Conservation (phyloP, 2,888 invertebrate genomes). For the Leptopilina drosophilae region DNA sequence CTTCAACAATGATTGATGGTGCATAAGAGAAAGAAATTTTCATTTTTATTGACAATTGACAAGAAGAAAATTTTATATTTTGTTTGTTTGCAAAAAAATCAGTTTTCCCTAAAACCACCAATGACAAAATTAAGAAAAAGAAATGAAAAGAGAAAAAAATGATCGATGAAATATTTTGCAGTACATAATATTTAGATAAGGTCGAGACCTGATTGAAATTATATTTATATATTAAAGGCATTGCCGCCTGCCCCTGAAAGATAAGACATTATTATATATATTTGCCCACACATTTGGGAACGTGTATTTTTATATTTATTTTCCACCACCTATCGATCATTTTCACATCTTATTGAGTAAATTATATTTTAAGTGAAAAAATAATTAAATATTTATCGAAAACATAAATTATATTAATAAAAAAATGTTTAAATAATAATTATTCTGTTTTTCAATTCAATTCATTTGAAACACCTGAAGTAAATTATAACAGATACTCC, state of each 20-base stretch:
- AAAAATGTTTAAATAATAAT: too few species aligned
- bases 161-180: constrained; percentile 19
- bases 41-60: background rate
- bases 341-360: background rate
- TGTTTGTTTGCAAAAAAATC: background rate
- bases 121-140: too few species aligned
- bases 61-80: background rate
- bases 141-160: constrained; percentile 6
- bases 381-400: too few species aligned
- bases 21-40: background rate
- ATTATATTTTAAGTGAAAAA: too few species aligned
- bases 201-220: background rate
- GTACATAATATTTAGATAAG: constrained; percentile 24
- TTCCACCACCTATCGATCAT: background rate
- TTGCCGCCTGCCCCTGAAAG: constrained; percentile 37
- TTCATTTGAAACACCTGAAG: too few species aligned
- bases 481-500: too few species aligned
- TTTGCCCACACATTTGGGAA: constrained; percentile 19
- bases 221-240: background rate
- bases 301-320: background rate
- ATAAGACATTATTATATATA: constrained; percentile 51
- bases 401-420: too few species aligned
- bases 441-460: too few species aligned
- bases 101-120: too few species aligned
- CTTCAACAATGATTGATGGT: constrained; percentile 18